phyloP scores from a whole-genome alignment of 1,140 invertebrate genomes.

The Lordiphosa stackelbergi region DNA sequence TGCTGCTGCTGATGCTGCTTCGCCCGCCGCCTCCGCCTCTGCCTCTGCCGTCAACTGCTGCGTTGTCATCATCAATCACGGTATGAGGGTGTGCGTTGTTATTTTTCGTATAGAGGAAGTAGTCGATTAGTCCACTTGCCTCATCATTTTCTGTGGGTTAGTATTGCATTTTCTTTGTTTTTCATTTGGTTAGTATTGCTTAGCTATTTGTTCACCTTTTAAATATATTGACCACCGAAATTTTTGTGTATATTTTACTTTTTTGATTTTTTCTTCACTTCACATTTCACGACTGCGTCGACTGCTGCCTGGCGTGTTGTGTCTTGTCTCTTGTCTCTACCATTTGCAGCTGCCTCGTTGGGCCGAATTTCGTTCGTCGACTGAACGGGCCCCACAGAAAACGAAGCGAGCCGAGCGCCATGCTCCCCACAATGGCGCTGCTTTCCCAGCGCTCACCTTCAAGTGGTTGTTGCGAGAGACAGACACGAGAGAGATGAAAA shows the following conservation, averaged over 20 bases:
- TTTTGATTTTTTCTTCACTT: slow-evolving; percentile 30
- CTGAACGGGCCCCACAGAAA: slow-evolving; percentile 36
- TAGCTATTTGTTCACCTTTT: slow-evolving; percentile 46
- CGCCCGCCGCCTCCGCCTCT: slow-evolving; percentile 10
- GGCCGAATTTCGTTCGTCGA: slow-evolving; percentile 62
- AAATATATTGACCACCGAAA: slow-evolving; percentile 6
- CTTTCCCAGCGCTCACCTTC: slow-evolving; percentile 39
- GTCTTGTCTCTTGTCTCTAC: slow-evolving; percentile 16
- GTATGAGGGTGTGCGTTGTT: slow-evolving; percentile 15
- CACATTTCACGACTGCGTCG: slow-evolving; percentile 46
- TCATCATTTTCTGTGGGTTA: slow-evolving; percentile 49
- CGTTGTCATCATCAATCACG: slow-evolving; percentile 71
- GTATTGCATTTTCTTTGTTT: slow-evolving; percentile 19
- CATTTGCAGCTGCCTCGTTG: slow-evolving; percentile 55
- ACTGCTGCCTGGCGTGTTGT: slow-evolving; percentile 28
- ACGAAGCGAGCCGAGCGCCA: slow-evolving; percentile 16
- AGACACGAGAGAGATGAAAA: not conserved
- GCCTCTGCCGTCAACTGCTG: slow-evolving; percentile 40
- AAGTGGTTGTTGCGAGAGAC: slow-evolving; percentile 2
- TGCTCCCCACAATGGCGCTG: not conserved
- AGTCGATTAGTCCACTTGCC: slow-evolving; percentile 68
- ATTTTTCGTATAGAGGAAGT: slow-evolving; percentile 53
- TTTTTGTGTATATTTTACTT: slow-evolving; percentile 3
- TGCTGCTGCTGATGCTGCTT: not conserved
- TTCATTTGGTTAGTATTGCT: slow-evolving; percentile 17